Evolutionary conservation across 2,797 vertebrate genomes (phyloP).

Genomic region (Yasuhikotakia modesta): DNA sequence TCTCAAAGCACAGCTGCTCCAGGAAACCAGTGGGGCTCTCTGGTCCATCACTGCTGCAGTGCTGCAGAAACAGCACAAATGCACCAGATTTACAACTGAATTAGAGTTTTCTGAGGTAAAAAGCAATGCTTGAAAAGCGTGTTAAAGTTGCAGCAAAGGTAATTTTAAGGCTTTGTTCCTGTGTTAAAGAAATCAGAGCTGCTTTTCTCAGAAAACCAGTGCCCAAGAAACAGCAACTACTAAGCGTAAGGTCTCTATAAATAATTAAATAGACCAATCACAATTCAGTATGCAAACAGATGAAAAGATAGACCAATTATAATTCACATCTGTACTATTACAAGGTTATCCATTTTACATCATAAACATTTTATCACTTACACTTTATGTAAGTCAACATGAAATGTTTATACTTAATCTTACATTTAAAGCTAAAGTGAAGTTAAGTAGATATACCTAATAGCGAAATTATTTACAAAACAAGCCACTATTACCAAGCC

Average conservation of each 20-base stretch:
- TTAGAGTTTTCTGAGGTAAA: neutral
- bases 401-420: neutral
- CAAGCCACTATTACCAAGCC: too few relatives aligned
- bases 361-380: neutral
- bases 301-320: neutral
- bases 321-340: neutral
- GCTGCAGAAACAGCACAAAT: conserved; percentile 73
- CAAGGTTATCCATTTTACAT: neutral
- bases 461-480: too few relatives aligned
- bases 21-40: conserved; percentile 92
- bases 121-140: neutral
- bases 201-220: neutral
- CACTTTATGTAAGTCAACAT: neutral
- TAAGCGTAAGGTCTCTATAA: neutral
- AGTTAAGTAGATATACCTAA: too few relatives aligned
- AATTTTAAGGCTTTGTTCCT: neutral
- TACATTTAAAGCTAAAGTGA: neutral
- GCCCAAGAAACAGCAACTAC: neutral
- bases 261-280: neutral
- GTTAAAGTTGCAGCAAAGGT: neutral
- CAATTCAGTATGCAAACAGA: neutral
- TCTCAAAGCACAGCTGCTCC: conserved; percentile 97
- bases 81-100: neutral
- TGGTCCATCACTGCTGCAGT: conserved; percentile 89
- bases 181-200: neutral